A percentile compares a stretch with the other conserved stretches of the same genome.
These are phyloP conservation scores for Craterocephalus amniculus DNA, from an alignment of 2,797 vertebrate species.

Conservation along the genomic window DNA sequence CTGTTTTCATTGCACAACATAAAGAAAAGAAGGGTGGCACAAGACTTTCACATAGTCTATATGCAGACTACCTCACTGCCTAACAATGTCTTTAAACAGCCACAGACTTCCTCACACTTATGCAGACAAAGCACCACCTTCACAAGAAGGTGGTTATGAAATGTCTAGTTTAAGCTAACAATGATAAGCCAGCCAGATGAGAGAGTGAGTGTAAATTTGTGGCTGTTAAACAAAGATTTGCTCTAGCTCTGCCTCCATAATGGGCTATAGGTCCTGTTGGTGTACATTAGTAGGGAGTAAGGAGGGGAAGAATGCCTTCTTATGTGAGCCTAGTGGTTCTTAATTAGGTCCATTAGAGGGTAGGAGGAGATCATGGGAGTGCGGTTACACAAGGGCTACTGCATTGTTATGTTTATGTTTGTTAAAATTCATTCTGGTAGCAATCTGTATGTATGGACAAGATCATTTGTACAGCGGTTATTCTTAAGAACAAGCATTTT, in stretches of 20 bases:
- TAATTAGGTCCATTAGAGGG: slow-evolving; percentile 65
- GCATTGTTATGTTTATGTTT: slow-evolving; percentile 51
- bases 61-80: slow-evolving; percentile 1
- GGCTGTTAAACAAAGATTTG: slow-evolving; percentile 66
- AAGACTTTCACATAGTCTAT: not conserved
- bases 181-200: slow-evolving; percentile 61
- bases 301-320: slow-evolving; percentile 43
- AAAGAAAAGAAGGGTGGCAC: not conserved
- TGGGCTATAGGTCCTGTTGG: slow-evolving; percentile 65
- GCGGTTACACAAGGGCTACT: slow-evolving; percentile 42
- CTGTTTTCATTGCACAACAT: not conserved
- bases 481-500: slow-evolving; percentile 24
- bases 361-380: slow-evolving; percentile 43
- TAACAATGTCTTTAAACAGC: slow-evolving; percentile 40
- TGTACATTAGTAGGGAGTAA: slow-evolving; percentile 62
- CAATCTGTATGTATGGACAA: slow-evolving; percentile 15
- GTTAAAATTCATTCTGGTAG: slow-evolving; percentile 47
- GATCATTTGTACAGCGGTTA: slow-evolving; percentile 16
- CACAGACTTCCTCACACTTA: slow-evolving; percentile 27
- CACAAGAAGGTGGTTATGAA: slow-evolving; percentile 63
- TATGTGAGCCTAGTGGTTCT: slow-evolving; percentile 51
- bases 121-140: slow-evolving; percentile 32
- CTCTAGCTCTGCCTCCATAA: slow-evolving; percentile 60
- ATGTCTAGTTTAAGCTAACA: slow-evolving; percentile 65
- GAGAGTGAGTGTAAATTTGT: slow-evolving; percentile 54